phyloP scores from a whole-genome alignment of 2,797 vertebrate species.

The Betta splendens region DNA sequence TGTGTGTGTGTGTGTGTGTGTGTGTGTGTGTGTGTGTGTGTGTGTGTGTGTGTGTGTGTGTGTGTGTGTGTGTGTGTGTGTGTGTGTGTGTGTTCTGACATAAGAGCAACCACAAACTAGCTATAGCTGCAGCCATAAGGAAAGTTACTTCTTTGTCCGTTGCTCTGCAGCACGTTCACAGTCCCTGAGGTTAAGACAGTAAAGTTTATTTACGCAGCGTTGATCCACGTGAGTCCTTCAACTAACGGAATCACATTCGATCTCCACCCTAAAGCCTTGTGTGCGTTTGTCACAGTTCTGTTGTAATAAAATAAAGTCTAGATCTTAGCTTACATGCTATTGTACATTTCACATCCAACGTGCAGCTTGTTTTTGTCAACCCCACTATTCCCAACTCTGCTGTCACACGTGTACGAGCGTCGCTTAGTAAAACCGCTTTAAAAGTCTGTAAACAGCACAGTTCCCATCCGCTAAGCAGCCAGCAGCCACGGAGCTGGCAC shows the following conservation, averaged over 20 bases:
- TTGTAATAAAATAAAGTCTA: not conserved
- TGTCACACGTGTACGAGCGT: slow-evolving; percentile 12
- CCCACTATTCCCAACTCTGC: slow-evolving; percentile 8
- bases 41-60: slow-evolving; percentile 18
- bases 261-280: not conserved
- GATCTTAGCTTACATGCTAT: slow-evolving; percentile 20
- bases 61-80: slow-evolving; percentile 14
- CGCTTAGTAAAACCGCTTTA: slow-evolving; percentile 33
- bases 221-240: too few species aligned
- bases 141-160: slow-evolving; percentile 33
- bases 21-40: slow-evolving; percentile 20
- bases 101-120: slow-evolving; percentile 45
- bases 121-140: not conserved
- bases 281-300: not conserved
- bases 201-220: not conserved
- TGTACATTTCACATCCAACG: slow-evolving; percentile 35
- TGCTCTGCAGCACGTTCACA: slow-evolving; percentile 20
- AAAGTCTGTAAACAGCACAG: slow-evolving; percentile 52
- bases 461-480: slow-evolving; percentile 58
- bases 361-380: slow-evolving; percentile 22
- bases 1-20: slow-evolving; percentile 24
- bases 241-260: not conserved
- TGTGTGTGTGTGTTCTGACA: slow-evolving; percentile 22
- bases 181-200: not conserved
- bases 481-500: slow-evolving; percentile 58